phyloP scores from a whole-genome alignment of 2,888 invertebrate species.

The Drosophila buzzatii region DNA sequence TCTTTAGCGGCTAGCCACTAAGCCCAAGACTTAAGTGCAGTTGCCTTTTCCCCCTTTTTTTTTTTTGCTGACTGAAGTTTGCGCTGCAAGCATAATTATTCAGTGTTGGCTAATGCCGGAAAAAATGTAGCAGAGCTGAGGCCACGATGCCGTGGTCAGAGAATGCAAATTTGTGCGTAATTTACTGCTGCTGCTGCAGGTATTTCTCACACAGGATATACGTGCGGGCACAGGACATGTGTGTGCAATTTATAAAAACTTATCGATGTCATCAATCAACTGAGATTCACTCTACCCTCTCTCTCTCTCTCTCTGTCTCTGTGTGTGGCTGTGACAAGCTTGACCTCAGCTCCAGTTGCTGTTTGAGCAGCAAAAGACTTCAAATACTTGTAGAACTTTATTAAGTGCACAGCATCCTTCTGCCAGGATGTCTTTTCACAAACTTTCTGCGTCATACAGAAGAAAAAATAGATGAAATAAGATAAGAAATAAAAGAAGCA shows the following conservation, averaged over 20 bases:
- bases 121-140: slow-evolving; percentile 3
- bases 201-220: slow-evolving; percentile 30
- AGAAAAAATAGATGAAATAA: neutral
- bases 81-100: slow-evolving; percentile 39
- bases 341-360: slow-evolving; percentile 39
- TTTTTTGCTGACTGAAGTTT: slow-evolving; percentile 31
- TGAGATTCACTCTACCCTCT: slow-evolving; percentile 12
- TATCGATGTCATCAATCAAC: slow-evolving; percentile 84
- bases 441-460: slow-evolving; percentile 33
- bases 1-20: slow-evolving; percentile 36
- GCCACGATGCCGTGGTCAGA: slow-evolving; percentile 5
- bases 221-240: slow-evolving; percentile 37
- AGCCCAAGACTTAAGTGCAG: slow-evolving; percentile 67
- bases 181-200: slow-evolving; percentile 42
- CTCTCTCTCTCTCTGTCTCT: slow-evolving; percentile 8
- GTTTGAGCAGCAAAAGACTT: slow-evolving; percentile 24
- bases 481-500: neutral
- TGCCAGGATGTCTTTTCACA: slow-evolving; percentile 39
- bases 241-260: slow-evolving; percentile 80
- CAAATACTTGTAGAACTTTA: slow-evolving; percentile 65
- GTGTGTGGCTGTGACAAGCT: slow-evolving; percentile 3
- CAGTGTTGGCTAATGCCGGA: slow-evolving; percentile 36
- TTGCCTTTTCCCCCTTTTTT: slow-evolving; percentile 27
- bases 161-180: slow-evolving; percentile 44
- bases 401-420: slow-evolving; percentile 55